These are phyloP conservation scores for Ariolimax columbianus DNA, from an alignment of 2,888 invertebrate species.

Conservation along the genomic window DNA sequence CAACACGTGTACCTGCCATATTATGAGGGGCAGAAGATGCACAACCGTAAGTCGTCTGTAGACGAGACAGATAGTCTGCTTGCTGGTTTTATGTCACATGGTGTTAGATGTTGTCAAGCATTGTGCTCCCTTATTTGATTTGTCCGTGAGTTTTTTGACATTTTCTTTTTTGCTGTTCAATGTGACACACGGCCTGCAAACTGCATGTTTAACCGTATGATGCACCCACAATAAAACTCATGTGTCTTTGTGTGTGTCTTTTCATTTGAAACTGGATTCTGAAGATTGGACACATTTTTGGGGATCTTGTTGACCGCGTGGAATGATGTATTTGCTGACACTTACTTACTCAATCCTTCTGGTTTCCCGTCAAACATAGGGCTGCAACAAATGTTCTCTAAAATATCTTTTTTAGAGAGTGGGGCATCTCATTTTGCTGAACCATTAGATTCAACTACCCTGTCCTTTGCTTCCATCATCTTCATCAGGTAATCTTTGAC, in stretches of 20 bases:
- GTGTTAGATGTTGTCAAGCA: constrained; percentile 21
- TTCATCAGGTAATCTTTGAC: too few relatives aligned
- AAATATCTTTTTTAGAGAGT: too few relatives aligned
- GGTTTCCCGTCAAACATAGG: too few relatives aligned
- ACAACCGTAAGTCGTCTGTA: constrained; percentile 85
- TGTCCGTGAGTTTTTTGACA: neutral
- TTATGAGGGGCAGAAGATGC: constrained; percentile 88
- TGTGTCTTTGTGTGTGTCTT: neutral
- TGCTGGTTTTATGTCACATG: neutral
- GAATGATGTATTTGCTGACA: neutral
- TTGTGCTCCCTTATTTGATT: neutral
- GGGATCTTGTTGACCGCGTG: neutral
- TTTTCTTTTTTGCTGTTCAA: neutral
- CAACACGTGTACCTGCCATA: constrained; percentile 90
- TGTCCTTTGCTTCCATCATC: too few relatives aligned
- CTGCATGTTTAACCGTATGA: neutral
- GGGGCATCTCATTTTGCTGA: too few relatives aligned
- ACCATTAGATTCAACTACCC: too few relatives aligned
- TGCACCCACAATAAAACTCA: neutral
- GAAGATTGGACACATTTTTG: too few relatives aligned
- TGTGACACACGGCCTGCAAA: neutral
- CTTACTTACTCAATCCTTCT: too few relatives aligned
- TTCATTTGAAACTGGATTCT: neutral
- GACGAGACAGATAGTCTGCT: neutral
- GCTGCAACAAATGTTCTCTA: too few relatives aligned